Percentiles rank a stretch among this genome's conserved stretches.
Evolutionary conservation across 2,797 vertebrate species (phyloP).

Genomic region (Chelon labrosus): DNA sequence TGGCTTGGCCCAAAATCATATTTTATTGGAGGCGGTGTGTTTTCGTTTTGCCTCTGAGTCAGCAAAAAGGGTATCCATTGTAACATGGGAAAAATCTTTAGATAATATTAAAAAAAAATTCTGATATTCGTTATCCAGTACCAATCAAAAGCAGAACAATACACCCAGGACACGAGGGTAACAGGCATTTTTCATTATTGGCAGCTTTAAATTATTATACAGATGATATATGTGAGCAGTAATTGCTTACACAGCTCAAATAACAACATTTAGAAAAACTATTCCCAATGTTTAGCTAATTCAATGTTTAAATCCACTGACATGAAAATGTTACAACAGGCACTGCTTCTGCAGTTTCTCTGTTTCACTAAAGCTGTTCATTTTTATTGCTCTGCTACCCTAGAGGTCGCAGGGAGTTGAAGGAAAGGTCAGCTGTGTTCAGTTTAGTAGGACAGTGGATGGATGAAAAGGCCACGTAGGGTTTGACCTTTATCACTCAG

Average conservation of each 20-base stretch:
- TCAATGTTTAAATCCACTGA: constrained; percentile 21
- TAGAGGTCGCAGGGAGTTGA: constrained; percentile 69
- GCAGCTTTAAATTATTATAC: too few relatives aligned
- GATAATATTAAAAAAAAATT: constrained; percentile 18
- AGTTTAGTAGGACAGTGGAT: constrained; percentile 50
- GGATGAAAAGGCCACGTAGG: constrained; percentile 69
- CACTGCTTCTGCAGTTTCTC: constrained; percentile 12
- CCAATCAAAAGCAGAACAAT: constrained; percentile 12
- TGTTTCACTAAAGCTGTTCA: constrained; percentile 12
- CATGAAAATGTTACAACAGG: constrained; percentile 24
- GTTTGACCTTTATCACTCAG: constrained; percentile 71
- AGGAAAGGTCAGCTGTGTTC: constrained; percentile 72
- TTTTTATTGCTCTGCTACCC: constrained; percentile 29
- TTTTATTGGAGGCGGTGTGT: constrained; percentile 9
- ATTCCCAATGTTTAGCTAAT: not conserved
- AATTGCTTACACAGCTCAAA: too few relatives aligned
- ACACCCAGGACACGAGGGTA: not conserved
- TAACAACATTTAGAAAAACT: not conserved
- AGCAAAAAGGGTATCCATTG: constrained; percentile 22
- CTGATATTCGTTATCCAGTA: constrained; percentile 29
- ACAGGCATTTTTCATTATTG: constrained; percentile 45
- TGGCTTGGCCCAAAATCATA: not conserved
- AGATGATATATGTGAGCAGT: too few relatives aligned
- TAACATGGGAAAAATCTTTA: constrained; percentile 8
- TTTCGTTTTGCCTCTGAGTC: constrained; percentile 39